Percentiles rank a stretch among this genome's conserved stretches.
These are phyloP conservation scores for Paracentrotus lividus DNA, from an alignment of 53 echinoderm and acorn worm species.

Conservation along the genomic window DNA sequence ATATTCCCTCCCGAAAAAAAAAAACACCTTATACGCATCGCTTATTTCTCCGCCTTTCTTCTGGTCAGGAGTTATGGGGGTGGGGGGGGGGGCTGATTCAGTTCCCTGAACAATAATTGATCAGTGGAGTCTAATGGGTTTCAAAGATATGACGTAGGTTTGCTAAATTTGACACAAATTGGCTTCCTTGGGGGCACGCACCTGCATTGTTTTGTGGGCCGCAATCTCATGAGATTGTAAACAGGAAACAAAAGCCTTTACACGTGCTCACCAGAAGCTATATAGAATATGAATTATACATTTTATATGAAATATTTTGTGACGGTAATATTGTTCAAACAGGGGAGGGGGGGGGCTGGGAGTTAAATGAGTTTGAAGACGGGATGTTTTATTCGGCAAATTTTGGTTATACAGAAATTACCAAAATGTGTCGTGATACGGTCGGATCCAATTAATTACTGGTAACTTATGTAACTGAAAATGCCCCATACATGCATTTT, in stretches of 20 bases:
- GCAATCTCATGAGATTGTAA: background rate
- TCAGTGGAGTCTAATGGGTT: conserved; percentile 3
- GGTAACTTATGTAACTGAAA: no score
- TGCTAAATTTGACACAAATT: conserved; percentile 21
- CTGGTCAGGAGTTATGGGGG: background rate
- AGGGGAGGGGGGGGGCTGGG: background rate
- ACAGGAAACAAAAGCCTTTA: conserved; percentile 4
- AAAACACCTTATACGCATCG: no score
- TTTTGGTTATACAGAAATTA: no score
- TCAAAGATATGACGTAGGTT: conserved; percentile 16
- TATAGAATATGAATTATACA: background rate
- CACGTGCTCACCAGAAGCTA: conserved; percentile 14
- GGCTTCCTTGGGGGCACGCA: background rate
- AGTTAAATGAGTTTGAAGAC: no score
- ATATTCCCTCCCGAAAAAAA: no score
- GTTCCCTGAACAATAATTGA: background rate
- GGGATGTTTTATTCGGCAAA: no score
- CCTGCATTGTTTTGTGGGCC: conserved; percentile 15
- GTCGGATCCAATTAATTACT: no score
- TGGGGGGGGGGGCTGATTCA: background rate
- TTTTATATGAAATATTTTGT: background rate
- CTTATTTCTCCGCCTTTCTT: no score
- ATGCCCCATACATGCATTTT: no score
- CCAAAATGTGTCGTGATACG: no score
- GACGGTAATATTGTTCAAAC: background rate